Percentiles rank a stretch among this genome's conserved stretches.
Conservation (phyloP, 2,113 vertebrate genomes). For the Corythoichthys haematopterus region DNA sequence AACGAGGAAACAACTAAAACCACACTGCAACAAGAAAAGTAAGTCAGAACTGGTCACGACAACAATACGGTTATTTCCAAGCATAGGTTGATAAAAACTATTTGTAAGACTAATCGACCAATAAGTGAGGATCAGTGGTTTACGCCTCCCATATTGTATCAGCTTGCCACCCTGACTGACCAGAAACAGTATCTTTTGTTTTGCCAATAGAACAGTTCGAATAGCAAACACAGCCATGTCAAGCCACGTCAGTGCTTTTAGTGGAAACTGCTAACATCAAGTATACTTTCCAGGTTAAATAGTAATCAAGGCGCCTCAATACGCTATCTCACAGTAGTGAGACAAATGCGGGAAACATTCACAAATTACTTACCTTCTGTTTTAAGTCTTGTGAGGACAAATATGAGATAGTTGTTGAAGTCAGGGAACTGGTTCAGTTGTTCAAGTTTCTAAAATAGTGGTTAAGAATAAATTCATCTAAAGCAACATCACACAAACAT, state of each 20-base stretch:
- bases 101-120: too few relatives aligned
- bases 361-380: constrained; percentile 77
- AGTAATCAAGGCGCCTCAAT: background rate
- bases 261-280: background rate
- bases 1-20: too few relatives aligned
- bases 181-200: too few relatives aligned
- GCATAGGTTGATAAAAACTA: too few relatives aligned
- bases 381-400: constrained; percentile 88
- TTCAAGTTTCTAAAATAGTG: constrained; percentile 81
- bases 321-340: background rate
- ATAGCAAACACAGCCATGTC: background rate
- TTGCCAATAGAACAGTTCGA: too few relatives aligned
- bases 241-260: background rate
- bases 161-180: too few relatives aligned
- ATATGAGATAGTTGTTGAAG: constrained; percentile 96
- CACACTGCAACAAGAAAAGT: too few relatives aligned
- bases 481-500: background rate
- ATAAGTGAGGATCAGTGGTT: too few relatives aligned
- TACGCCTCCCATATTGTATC: too few relatives aligned
- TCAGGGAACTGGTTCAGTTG: constrained; percentile 93
- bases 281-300: background rate
- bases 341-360: background rate
- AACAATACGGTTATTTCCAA: too few relatives aligned
- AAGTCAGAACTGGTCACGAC: too few relatives aligned
- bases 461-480: constrained; percentile 65